Percentiles rank a stretch among this genome's conserved stretches.
phyloP scores from a whole-genome alignment of 2,113 vertebrate species.

The Ceuthmochares aereus region DNA sequence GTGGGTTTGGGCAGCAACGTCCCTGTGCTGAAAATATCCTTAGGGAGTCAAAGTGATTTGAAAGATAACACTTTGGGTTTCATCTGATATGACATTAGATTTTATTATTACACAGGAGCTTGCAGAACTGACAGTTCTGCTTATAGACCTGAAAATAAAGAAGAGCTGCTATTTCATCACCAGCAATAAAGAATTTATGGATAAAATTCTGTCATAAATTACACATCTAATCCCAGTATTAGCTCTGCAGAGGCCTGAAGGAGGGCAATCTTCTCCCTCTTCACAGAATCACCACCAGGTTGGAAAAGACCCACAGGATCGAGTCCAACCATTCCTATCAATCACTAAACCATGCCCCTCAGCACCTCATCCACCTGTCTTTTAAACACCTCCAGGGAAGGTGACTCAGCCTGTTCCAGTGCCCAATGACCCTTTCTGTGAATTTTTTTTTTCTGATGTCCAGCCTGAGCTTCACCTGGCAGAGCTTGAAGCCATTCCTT shows the following conservation, averaged over 20 bases:
- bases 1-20: not conserved
- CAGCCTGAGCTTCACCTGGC: no score
- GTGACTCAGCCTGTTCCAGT: no score
- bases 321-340: no score
- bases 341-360: no score
- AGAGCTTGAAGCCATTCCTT: no score
- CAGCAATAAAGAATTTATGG: conserved; percentile 11
- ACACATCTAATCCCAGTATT: not conserved
- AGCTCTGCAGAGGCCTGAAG: not conserved
- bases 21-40: not conserved
- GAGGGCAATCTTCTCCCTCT: not conserved
- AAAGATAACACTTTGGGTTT: not conserved
- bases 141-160: conserved; percentile 8
- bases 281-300: no score
- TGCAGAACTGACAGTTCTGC: conserved; percentile 10
- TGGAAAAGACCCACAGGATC: no score
- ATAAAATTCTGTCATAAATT: not conserved
- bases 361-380: no score
- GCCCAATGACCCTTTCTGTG: no score
- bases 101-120: not conserved
- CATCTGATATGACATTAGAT: not conserved
- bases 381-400: no score
- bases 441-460: no score
- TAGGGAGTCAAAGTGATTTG: not conserved
- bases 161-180: not conserved